Base-by-base conservation (phyloP, 2,113 vertebrate genomes). In the Pagrus major region DNA sequence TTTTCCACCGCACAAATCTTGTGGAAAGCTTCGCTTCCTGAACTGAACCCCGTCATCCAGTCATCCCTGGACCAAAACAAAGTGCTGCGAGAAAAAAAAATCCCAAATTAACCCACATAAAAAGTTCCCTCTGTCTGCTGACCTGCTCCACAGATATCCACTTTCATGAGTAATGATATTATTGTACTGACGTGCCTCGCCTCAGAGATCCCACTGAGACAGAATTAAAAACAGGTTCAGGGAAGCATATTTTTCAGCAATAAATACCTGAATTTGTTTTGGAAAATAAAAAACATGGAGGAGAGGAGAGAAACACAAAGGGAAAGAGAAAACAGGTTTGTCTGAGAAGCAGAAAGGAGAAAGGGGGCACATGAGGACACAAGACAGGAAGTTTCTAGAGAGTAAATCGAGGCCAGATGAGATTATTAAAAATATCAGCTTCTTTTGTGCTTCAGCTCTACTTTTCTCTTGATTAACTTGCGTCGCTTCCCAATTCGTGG, bases 171-270 rank as follows among this genome's bases (percentile, higher is more conserved):
- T 76, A 83, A 29, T 25, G 12, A 2, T n/a, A 1, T 74, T 51
- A 39, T 73, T 68, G 18, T 35, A 25, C 64, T 33, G 41, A 63
- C 31, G 15, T 37, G 12, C 39, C 20, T 33, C 5, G 9, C 41
- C 46, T 35, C n/a, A 70, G 18, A 79, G 2, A 52, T 68, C 52
- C 15, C 55, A 33, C 51, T 0, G 16, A 66, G 42, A 16, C 47
- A 1, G 78, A 69, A 83, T 83, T 21, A 81, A 86, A 81, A 71
- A 4, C 73, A 84, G 29, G 49, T 6, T 58, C 10, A 52, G 16
- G n/a, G 42, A 47, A 37, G 5, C 7, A 54, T 5, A 9, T 33
- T 66, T 60, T 74, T n/a, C 37, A 21, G 31, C 29, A 33, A 54
- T 51, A 59, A 72, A 47, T 9, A 79, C 37, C 33, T 21, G 33